Percentiles rank a stretch among this genome's conserved stretches.
Conservation (phyloP, 2,888 invertebrate genomes). For the Argyra leucocephala region DNA sequence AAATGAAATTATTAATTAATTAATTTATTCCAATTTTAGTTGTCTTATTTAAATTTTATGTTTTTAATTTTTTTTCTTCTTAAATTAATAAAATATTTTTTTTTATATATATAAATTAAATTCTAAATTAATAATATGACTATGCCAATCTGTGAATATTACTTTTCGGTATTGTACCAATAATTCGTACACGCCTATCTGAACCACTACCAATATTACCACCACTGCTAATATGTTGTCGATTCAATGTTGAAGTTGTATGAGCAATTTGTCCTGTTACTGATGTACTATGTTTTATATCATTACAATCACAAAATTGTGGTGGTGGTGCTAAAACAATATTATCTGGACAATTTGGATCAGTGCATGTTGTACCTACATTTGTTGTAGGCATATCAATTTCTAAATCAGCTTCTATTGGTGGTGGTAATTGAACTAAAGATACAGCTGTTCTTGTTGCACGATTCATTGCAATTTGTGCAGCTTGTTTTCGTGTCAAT, state of each 20-base stretch:
- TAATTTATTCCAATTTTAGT: too few species aligned
- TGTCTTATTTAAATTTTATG: too few species aligned
- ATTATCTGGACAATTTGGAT: slow-evolving; percentile 44
- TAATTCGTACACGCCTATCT: slow-evolving; percentile 59
- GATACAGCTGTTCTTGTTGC: slow-evolving; percentile 61
- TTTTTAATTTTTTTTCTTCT: too few species aligned
- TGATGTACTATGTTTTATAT: slow-evolving; percentile 41
- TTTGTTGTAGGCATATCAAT: slow-evolving; percentile 44
- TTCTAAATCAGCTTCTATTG: slow-evolving; percentile 62
- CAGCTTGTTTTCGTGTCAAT: slow-evolving; percentile 52
- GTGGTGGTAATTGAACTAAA: slow-evolving; percentile 70
- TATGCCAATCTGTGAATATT: slow-evolving; percentile 35
- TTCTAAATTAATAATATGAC: slow-evolving; percentile 24
- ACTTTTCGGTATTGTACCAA: slow-evolving; percentile 71
- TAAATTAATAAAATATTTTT: too few species aligned
- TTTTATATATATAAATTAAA: too few species aligned
- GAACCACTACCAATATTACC: slow-evolving; percentile 19
- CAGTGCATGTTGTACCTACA: slow-evolving; percentile 24
- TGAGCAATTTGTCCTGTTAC: slow-evolving; percentile 27
- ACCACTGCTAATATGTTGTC: slow-evolving; percentile 10
- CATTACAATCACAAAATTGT: slow-evolving; percentile 72
- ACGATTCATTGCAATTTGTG: slow-evolving; percentile 50
- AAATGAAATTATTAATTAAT: too few species aligned
- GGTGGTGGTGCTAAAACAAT: slow-evolving; percentile 76
- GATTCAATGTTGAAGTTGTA: slow-evolving; percentile 27